Evolutionary conservation across 2,797 vertebrate species (phyloP), one percentile per base, ranked within the genome.

Genomic region (Danionella dracula): DNA sequence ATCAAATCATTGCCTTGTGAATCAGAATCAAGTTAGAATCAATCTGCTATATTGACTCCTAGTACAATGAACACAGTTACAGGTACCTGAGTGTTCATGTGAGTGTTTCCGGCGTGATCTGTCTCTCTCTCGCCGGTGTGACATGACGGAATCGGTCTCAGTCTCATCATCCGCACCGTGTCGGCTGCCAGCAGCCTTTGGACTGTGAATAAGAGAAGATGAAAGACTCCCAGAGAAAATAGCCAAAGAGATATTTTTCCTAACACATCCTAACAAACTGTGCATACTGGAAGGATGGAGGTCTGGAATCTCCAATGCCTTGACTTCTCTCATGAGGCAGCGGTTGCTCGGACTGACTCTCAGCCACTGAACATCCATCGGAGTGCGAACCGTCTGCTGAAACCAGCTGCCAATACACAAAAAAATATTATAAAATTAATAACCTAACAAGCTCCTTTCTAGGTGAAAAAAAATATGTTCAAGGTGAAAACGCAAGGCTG

Each of bases 91-190:
- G 3, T 88, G 88, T n/a, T 90, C 85, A 0, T 85, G 87, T 0
- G 73, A 35, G 73, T 88, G 87, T 72, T 90, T 89, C 61, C 86
- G 78, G 8, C 89, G 80, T 0, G 86, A 82, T 60, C 83, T 70
- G 70, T 90, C 89, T 67, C 79, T 61, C 71, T 90, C 89, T 69
- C 93, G 89, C 77, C 94, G 88, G 1, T 94, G 91, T 0, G 95
- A 98, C 69, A 92, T 91, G 77, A 97, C 86, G 0, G 96, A 99
- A 70, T 96, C 93, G 0, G 93, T 96, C 85, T 99, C 97, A 1
- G 95, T 97, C 79, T 96, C 94, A 19, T 98, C 97, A 81, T 98
- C 95, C 89, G 94, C 81, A 78, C 95, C 96, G 83, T 99, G 94
- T 76, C 93, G 92, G 74, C 92, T 96, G 1, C 94, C 94, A 9